Base-by-base conservation (phyloP, 2,797 vertebrate species). In the Threskiornis aethiopicus region DNA sequence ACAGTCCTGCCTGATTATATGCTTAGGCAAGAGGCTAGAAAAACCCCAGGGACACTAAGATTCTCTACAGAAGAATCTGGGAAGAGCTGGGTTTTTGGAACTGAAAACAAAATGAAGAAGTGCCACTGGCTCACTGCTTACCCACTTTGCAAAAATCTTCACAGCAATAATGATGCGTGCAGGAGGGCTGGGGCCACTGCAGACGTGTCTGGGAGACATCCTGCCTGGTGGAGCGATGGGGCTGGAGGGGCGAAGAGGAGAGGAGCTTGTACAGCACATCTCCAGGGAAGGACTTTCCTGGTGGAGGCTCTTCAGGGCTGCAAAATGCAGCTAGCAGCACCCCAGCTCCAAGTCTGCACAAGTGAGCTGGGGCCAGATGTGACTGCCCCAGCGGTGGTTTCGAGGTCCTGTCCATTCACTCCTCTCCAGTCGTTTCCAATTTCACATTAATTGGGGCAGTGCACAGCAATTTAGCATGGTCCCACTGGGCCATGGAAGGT, bases 321-420 rank as follows among this genome's bases (percentile, higher is more conserved):
- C 11, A 42, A 11, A 75, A 39, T 3, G 8, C 29, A 35, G n/a
- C 41, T 67, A 79, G 62, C 41, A 59, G 65, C 47, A 46, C 13
- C 52, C 5, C 47, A 25, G 52, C 8, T 12, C 61, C 19, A 3
- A 6, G 7, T 10, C 64, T 16, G 2, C 44, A 21, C 0, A 0
- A n/a, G 29, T 13, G 21, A 83, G 46, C 10, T 75, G 3, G 8
- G 25, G 24, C 12, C 65, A 51, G 29, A 12, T 17, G 52, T 66
- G 58, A 26, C 19, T 1, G 0, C 16, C 42, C 19, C 52, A 17
- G 5, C 0, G 0, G 6, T 10, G 37, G 4, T 16, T 54, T 61
- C 2, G 1, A 37, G 49, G 59, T 64, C 55, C 47, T 80, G 71
- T 16, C 21, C 4, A 0, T n/a, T 94, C 24, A 1, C 37, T 70